Evolutionary conservation across 2,888 invertebrate genomes (phyloP), one percentile per base, ranked within the genome.

Genomic region (Torymus aiolomorphi): DNA sequence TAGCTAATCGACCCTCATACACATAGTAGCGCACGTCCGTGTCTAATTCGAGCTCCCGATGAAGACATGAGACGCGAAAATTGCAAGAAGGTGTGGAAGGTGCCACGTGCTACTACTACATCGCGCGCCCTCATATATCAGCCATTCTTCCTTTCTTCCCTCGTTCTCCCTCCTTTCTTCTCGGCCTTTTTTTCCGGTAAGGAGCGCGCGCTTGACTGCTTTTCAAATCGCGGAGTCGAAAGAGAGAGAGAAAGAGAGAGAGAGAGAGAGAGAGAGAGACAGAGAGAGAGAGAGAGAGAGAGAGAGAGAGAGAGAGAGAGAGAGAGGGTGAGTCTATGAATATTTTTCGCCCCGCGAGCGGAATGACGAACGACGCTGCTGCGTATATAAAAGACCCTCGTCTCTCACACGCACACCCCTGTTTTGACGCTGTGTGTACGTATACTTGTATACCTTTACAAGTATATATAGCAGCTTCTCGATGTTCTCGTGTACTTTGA

Each of bases 301-400:
- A 73, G 61, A 76, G 80, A 80, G 82, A 82, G 81, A 76, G 57
- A 84, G 86, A 71, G 76, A 67, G 73, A 61, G 75, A 51, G 71
- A 73, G 61, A 76, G 80, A 80, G 82, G 83, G 81, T 78, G 57
- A 84, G 86, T 87, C 87, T 86, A 88, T 88, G 89, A 89, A 89
- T 89, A 89, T 89, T 88, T 20, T 89, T 81, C 84, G 84, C 84
- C 85, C 85, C 85, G 84, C 78, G 76, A 86, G 86, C 85, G 85
- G 86, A 88, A 88, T 89, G 89, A 90, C 87, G 88, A 88, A 88
- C 87, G 89, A 87, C 84, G 85, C 81, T 80, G 82, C 83, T 83
- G 83, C 82, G 80, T 78, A 80, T 31, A 31, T 5, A 83, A 81
- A 80, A 82, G 82, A 82, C 75, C 77, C 77, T 70, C 59, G 31